Conservation (phyloP, 2,888 invertebrate genomes). For the Camptogramma bilineatum region DNA sequence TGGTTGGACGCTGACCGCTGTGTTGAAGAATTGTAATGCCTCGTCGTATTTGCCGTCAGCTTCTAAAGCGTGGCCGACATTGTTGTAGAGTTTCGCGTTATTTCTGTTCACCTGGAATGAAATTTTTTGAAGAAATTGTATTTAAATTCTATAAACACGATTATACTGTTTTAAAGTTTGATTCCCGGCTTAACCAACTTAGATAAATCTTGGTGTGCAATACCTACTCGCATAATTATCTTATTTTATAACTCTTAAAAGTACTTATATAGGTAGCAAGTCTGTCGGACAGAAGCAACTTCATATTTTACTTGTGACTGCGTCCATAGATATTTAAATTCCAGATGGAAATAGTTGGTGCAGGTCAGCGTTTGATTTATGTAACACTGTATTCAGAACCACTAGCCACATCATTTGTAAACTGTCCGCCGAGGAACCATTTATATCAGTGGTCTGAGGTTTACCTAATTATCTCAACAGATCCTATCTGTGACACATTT, state of each 20-base stretch:
- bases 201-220: too few species aligned
- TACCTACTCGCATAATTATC: too few species aligned
- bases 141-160: too few species aligned
- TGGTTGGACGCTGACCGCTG: conserved; percentile 96
- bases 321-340: background rate
- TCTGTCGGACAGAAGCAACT: background rate
- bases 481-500: conserved; percentile 21
- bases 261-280: background rate
- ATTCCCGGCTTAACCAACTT: too few species aligned
- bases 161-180: background rate
- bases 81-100: conserved; percentile 98
- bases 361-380: conserved; percentile 24
- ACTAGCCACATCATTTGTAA: conserved; percentile 36
- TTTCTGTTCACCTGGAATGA: conserved; percentile 90
- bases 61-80: conserved; percentile 98
- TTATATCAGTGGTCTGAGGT: conserved; percentile 24
- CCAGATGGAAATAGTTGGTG: conserved; percentile 4
- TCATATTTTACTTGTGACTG: background rate
- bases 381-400: conserved; percentile 33
- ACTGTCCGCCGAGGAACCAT: conserved; percentile 25
- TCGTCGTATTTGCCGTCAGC: conserved; percentile 88
- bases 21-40: conserved; percentile 95
- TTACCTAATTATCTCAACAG: conserved; percentile 27
- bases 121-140: conserved; percentile 64
- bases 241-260: background rate